Conservation (phyloP, 2,113 vertebrate genomes). For the Centropristis striata region DNA sequence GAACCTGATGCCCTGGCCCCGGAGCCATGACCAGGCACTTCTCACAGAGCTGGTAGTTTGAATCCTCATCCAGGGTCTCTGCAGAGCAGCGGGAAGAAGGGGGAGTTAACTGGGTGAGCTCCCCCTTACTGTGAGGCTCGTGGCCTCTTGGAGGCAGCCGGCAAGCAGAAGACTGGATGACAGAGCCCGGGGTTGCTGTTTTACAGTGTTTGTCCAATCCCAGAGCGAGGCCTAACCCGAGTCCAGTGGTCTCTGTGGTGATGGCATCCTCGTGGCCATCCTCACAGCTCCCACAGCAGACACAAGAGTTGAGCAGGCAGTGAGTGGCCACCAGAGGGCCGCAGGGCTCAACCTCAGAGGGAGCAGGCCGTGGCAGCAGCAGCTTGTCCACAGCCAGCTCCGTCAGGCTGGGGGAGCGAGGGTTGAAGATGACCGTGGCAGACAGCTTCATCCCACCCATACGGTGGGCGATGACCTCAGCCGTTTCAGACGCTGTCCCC, state of each 20-base stretch:
- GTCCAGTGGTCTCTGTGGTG: conserved; percentile 64
- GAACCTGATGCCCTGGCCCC: conserved; percentile 68
- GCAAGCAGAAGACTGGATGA: conserved; percentile 84
- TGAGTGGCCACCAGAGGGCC: conserved; percentile 88
- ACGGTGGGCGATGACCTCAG: conserved; percentile 94
- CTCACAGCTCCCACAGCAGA: conserved; percentile 94
- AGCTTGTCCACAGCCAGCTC: conserved; percentile 83
- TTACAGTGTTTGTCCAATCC: conserved; percentile 82
- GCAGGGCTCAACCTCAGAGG: conserved; percentile 84
- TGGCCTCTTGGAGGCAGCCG: conserved; percentile 78
- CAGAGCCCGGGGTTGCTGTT: conserved; percentile 77
- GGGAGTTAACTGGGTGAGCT: conserved; percentile 69
- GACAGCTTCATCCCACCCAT: conserved; percentile 98
- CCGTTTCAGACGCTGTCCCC: conserved; percentile 84
- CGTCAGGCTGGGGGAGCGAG: conserved; percentile 88
- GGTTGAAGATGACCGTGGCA: conserved; percentile 98
- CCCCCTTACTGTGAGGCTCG: conserved; percentile 69
- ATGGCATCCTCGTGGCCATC: conserved; percentile 87
- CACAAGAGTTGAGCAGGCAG: conserved; percentile 95
- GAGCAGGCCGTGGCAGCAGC: conserved; percentile 67
- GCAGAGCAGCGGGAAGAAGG: conserved; percentile 64
- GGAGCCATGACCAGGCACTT: conserved; percentile 88
- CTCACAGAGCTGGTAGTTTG: conserved; percentile 79
- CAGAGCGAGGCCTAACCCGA: conserved; percentile 70
- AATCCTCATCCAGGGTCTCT: conserved; percentile 70